Conservation (phyloP, 23 tunicate genomes). For the Aplidium turbinatum region DNA sequence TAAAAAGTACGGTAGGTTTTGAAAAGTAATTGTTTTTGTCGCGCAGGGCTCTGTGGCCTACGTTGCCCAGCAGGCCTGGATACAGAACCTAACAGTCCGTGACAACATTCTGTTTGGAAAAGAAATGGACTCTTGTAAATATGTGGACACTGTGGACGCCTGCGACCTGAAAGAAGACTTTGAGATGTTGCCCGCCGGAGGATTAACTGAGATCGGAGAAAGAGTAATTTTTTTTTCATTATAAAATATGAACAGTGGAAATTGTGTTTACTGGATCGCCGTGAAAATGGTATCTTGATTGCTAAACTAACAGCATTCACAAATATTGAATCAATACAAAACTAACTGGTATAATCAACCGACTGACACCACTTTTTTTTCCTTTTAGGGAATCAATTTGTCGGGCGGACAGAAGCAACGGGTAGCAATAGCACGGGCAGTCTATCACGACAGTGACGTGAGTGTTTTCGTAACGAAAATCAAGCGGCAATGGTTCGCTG, state of each 20-base stretch:
- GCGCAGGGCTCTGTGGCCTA: conserved; percentile 51
- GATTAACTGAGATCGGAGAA: conserved; percentile 60
- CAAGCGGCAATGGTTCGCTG: too few species aligned
- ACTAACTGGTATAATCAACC: too few species aligned
- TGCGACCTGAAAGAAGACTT: conserved; percentile 43
- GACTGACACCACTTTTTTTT: background rate
- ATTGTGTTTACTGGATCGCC: too few species aligned
- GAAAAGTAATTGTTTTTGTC: too few species aligned
- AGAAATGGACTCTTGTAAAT: conserved; percentile 23
- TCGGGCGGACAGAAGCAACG: conserved; percentile 96
- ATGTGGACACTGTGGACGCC: conserved; percentile 25
- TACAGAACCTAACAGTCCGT: conserved; percentile 48
- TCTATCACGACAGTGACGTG: conserved; percentile 74
- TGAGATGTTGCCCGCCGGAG: conserved; percentile 50
- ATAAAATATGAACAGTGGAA: too few species aligned
- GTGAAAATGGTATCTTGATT: too few species aligned
- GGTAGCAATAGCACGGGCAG: conserved; percentile 83
- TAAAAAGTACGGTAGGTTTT: too few species aligned
- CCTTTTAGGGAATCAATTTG: conserved; percentile 80
- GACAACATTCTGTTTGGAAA: conserved; percentile 56
- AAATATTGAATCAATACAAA: too few species aligned
- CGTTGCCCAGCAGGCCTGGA: conserved; percentile 66
- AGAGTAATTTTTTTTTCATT: conserved; percentile 14
- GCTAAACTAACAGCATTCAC: too few species aligned
- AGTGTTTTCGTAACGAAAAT: too few species aligned